Percentiles rank a stretch among this genome's conserved stretches.
phyloP scores from a whole-genome alignment of 2,797 vertebrate genomes.

The Poeciliopsis paucimaculata region DNA sequence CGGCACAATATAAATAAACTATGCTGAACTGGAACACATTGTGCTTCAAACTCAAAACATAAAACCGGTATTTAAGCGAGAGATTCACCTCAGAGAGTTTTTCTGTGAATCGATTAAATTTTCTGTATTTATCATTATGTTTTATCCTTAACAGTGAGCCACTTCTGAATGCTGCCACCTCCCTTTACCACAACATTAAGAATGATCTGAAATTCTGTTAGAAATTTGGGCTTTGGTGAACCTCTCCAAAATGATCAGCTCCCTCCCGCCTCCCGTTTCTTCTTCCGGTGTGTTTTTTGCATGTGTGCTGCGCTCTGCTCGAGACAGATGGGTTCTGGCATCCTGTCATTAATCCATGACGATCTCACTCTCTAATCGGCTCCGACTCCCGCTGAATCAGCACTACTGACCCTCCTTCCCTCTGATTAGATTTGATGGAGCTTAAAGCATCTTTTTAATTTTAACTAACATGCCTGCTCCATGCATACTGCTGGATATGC shows the following conservation, averaged over 20 bases:
- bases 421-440: conserved; percentile 70
- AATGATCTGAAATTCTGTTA: not conserved
- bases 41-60: not conserved
- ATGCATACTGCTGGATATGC: not conserved
- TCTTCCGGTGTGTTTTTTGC: conserved; percentile 14
- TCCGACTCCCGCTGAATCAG: conserved; percentile 73
- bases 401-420: conserved; percentile 48
- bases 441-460: conserved; percentile 61
- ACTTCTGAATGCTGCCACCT: not conserved
- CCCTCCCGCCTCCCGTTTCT: no score
- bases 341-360: conserved; percentile 70
- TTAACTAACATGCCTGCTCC: conserved; percentile 34
- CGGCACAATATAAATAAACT: not conserved
- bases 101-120: not conserved
- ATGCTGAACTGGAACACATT: not conserved
- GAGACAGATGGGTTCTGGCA: conserved; percentile 61
- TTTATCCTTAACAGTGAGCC: not conserved
- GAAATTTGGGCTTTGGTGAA: not conserved
- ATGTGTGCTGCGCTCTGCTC: conserved; percentile 5
- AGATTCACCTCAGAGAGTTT: not conserved
- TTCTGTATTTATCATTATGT: not conserved
- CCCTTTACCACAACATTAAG: not conserved
- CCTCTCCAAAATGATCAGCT: not conserved
- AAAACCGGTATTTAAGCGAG: not conserved
- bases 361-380: conserved; percentile 71